Conservation (phyloP, 2,113 vertebrate species). For the Scomber scombrus region DNA sequence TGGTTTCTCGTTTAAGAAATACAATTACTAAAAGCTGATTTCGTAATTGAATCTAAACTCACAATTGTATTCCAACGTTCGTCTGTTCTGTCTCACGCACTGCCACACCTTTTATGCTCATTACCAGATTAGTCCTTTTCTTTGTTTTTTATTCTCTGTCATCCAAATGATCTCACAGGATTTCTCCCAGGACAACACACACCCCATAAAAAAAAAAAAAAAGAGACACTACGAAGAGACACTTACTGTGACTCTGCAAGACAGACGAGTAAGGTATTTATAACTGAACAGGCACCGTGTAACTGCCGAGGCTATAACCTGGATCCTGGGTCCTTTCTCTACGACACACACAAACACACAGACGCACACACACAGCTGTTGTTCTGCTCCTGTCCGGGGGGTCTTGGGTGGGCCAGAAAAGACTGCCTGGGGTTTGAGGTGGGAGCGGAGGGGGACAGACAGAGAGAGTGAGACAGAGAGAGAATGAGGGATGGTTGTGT, state of each 20-base stretch:
- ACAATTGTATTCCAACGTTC: neutral
- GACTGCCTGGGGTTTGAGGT: slow-evolving; percentile 48
- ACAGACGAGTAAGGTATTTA: slow-evolving; percentile 62
- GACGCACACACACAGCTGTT: slow-evolving; percentile 52
- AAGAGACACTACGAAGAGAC: slow-evolving; percentile 9
- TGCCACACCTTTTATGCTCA: neutral
- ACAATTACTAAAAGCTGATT: too few species aligned
- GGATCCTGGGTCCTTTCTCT: slow-evolving; percentile 33
- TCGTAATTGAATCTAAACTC: neutral
- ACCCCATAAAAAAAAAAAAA: slow-evolving; percentile 10
- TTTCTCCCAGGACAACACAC: slow-evolving; percentile 9
- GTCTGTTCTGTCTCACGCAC: neutral
- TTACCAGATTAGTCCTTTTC: neutral
- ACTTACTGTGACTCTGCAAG: slow-evolving; percentile 28
- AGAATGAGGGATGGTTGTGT: slow-evolving; percentile 41
- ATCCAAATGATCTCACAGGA: neutral
- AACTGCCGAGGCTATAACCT: slow-evolving; percentile 41
- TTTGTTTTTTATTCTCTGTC: neutral
- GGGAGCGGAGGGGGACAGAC: neutral
- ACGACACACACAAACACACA: slow-evolving; percentile 13
- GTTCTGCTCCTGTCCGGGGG: slow-evolving; percentile 55
- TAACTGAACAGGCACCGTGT: slow-evolving; percentile 47
- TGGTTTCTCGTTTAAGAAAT: too few species aligned
- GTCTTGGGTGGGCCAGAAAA: slow-evolving; percentile 41
- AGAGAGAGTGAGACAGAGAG: neutral